Percentiles rank a stretch among this genome's conserved stretches.
Conservation (phyloP, 2,797 vertebrate species). For the Labroides dimidiatus region DNA sequence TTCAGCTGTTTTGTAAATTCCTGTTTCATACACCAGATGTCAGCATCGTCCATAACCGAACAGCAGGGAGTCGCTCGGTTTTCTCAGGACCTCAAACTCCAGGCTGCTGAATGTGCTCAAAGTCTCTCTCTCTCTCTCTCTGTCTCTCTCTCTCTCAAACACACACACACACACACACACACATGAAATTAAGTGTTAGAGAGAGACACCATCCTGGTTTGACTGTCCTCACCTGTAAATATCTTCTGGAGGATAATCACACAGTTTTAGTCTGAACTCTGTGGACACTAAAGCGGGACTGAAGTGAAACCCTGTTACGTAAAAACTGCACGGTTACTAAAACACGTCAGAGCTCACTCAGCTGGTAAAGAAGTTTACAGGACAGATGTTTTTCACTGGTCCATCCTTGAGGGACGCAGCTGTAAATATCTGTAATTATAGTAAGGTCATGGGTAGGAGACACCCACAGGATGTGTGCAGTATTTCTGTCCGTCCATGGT, state of each 20-base stretch:
- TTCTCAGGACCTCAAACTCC: not conserved
- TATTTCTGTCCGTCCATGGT: conserved; percentile 2
- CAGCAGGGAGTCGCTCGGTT: not conserved
- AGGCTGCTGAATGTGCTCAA: not conserved
- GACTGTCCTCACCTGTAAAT: conserved; percentile 20
- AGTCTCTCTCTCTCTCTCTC: too few relatives aligned
- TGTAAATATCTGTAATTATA: conserved; percentile 32
- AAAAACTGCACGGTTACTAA: not conserved
- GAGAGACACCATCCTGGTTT: not conserved
- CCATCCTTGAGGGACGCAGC: conserved; percentile 10
- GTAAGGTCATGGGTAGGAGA: not conserved
- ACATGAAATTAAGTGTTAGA: too few relatives aligned
- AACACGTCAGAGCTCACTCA: too few relatives aligned
- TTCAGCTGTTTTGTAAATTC: not conserved
- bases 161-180: not conserved
- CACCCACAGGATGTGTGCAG: conserved; percentile 24
- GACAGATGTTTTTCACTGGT: conserved; percentile 31
- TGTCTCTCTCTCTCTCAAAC: too few relatives aligned
- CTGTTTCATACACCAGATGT: conserved; percentile 57
- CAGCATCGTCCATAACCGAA: conserved; percentile 14
- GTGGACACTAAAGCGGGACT: not conserved
- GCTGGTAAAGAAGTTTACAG: not conserved
- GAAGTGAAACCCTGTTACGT: not conserved
- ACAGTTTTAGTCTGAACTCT: not conserved
- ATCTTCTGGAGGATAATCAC: conserved; percentile 17